Percentiles rank a stretch among this genome's conserved stretches.
Conservation (phyloP, 2,113 vertebrate genomes). For the Carassius gibelio region DNA sequence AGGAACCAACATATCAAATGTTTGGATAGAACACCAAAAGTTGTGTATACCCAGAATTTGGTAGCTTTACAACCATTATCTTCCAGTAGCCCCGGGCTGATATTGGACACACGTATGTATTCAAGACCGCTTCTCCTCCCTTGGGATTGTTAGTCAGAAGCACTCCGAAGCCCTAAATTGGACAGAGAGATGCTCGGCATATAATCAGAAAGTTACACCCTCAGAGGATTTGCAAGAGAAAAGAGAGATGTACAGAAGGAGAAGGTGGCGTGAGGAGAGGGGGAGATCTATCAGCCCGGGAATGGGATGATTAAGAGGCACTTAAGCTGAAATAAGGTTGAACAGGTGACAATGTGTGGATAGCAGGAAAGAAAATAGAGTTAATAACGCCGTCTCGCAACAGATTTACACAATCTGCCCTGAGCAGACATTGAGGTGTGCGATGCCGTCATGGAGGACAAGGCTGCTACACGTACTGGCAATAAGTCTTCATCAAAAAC, state of each 20-base stretch:
- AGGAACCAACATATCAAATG: background rate
- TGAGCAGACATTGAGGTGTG: constrained; percentile 41
- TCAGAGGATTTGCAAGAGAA: constrained; percentile 63
- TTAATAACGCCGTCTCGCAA: constrained; percentile 42
- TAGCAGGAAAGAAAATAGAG: constrained; percentile 25
- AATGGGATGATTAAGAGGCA: constrained; percentile 67
- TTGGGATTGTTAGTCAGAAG: constrained; percentile 76
- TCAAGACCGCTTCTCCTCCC: constrained; percentile 72
- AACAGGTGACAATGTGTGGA: constrained; percentile 56
- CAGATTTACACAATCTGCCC: constrained; percentile 49
- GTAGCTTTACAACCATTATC: background rate
- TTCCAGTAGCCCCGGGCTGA: background rate
- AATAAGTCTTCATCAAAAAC: constrained; percentile 32
- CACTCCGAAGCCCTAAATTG: constrained; percentile 82
- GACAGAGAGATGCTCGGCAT: constrained; percentile 73
- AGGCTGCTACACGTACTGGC: constrained; percentile 1
- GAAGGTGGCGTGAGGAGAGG: background rate
- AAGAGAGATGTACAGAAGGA: constrained; percentile 64
- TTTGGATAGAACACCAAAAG: background rate
- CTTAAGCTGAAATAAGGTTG: constrained; percentile 62
- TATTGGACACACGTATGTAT: constrained; percentile 63
- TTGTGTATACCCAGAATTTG: background rate
- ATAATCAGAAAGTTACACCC: constrained; percentile 73
- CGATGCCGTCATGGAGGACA: constrained; percentile 27
- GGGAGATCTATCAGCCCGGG: constrained; percentile 54